Base-by-base conservation (phyloP, 2,888 invertebrate species). In the Sinopyrophorus schimmeli region DNA sequence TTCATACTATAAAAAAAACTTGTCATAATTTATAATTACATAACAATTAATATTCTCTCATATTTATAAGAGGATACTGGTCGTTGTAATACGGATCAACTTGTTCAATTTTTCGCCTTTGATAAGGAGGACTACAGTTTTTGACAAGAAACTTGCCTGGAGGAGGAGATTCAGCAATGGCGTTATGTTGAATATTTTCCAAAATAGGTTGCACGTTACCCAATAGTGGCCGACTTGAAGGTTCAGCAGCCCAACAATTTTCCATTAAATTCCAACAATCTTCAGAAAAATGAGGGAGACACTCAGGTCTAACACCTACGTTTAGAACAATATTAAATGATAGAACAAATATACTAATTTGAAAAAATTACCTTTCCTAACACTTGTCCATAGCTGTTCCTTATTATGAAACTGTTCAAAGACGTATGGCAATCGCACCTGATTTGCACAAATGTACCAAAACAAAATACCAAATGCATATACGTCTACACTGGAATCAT, bases 381-480 rank as follows among this genome's bases (percentile, higher is more conserved):
- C 92, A 68, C 83, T 86, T 46, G 77, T 87, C 91, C 91, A 92
- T 0, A 92, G 74, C 64, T 90, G 89, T 67, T 92, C 92, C 65
- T 92, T 92, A 62, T 86, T 91, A 63, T 84, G 84, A 69, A 89
- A 92, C 56, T 84, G 82, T 67, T 92, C 91, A 69, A 91, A 92
- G 3, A 84, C 83, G 28, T 80, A 80, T 0, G 92, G 92, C 47
- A 92, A 76, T 56, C 80, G 80, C 0, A 90, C 85, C 65, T 86
- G 84, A 0, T 91, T 91, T 0, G 92, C 87, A 69, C 92, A 92
- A 41, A 92, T 80, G 63, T 92, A 92, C 92, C 92, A 92, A 73
- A 92, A 91, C 24, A 92, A 74, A 49, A 93, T 87, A 3, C 92
- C 92, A 68, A 93, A 92, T 1, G 92, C 92, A 67, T 92, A 93